phyloP scores from a whole-genome alignment of 2,113 vertebrate species.

The Ammodytes marinus region DNA sequence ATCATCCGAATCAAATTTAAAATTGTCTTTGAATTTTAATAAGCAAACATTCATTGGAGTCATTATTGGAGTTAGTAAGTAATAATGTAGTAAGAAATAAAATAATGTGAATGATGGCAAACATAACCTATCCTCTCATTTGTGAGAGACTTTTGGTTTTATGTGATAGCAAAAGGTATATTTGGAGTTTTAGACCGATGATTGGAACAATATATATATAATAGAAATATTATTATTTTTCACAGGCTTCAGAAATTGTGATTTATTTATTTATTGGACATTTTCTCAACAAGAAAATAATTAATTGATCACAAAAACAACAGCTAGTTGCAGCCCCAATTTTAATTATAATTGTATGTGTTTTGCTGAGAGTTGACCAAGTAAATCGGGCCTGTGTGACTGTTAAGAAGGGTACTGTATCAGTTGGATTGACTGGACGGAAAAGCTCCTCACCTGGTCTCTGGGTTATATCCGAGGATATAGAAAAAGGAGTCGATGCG shows the following conservation, averaged over 20 bases:
- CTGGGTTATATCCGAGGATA: conserved; percentile 99
- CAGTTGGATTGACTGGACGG: conserved; percentile 45
- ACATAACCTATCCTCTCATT: background rate
- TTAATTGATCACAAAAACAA: background rate
- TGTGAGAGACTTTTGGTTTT: background rate
- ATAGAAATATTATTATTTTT: no score
- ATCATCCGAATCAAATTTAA: background rate
- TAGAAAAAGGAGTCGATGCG: conserved; percentile 99
- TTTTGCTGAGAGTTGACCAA: background rate
- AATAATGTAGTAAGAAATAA: background rate
- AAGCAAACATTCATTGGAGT: background rate
- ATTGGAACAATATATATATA: background rate
- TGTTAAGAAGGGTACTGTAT: background rate
- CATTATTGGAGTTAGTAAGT: background rate
- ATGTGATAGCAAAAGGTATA: background rate
- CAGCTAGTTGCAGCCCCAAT: background rate
- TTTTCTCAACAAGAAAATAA: background rate
- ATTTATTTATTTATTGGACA: background rate
- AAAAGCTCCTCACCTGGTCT: conserved; percentile 93
- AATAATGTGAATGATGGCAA: background rate
- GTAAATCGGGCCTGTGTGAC: background rate
- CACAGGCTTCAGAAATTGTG: background rate
- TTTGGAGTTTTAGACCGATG: background rate
- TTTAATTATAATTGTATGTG: background rate
- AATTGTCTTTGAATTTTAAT: background rate